These are phyloP conservation scores for Loxodonta africana DNA, from an alignment of 2,113 vertebrate genomes.

Conservation along the genomic window DNA sequence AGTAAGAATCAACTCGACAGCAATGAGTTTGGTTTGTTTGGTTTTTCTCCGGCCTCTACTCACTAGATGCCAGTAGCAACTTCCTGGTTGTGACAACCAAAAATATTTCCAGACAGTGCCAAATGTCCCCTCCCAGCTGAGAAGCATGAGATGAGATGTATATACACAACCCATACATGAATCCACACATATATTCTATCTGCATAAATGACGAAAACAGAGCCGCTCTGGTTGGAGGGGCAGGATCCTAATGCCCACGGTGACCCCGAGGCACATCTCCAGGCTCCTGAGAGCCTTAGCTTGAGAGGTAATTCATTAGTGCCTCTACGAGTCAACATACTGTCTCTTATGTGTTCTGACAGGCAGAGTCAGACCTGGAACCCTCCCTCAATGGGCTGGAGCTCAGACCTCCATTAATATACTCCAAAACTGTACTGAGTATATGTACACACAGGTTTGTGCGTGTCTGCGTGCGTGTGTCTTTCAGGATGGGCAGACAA, in stretches of 20 bases:
- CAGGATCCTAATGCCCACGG: not conserved
- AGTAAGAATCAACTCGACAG: too few relatives aligned
- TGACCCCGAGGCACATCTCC: not conserved
- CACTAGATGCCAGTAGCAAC: too few relatives aligned
- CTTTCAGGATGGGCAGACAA: not conserved
- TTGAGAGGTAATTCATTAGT: not conserved
- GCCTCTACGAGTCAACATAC: not conserved
- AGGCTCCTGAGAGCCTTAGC: not conserved
- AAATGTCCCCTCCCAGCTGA: not conserved
- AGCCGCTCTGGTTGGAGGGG: not conserved
- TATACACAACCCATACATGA: not conserved
- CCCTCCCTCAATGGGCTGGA: not conserved
- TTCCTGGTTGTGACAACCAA: too few relatives aligned
- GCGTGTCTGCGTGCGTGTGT: not conserved
- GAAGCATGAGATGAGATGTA: not conserved
- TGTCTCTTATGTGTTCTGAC: not conserved
- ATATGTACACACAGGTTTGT: not conserved
- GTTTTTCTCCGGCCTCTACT: too few relatives aligned
- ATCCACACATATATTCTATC: not conserved
- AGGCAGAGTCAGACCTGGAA: not conserved
- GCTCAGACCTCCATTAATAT: not conserved
- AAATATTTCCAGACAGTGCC: not conserved
- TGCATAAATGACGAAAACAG: not conserved
- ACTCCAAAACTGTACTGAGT: not conserved
- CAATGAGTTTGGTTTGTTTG: too few relatives aligned